Evolutionary conservation across 2,797 vertebrate genomes (phyloP), one percentile per base, ranked within the genome.

Genomic region (Halcyon smyrnensis): DNA sequence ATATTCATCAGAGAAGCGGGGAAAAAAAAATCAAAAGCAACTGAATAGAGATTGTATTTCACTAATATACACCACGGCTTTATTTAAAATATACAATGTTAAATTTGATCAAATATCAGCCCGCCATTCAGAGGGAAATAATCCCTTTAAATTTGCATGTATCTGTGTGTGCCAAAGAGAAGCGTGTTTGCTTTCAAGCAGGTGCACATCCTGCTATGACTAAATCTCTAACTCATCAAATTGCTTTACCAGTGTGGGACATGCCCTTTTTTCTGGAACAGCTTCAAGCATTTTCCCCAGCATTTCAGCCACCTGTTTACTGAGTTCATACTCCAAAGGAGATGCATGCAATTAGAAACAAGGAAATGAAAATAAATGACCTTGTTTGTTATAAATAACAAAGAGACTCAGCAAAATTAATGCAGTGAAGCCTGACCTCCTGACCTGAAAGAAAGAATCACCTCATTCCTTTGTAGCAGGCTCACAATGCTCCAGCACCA

Each of bases 311-410:
- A 98, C 98, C 98, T 98, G 98, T 98, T 98, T 98, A 96, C 97
- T 41, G 96, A 97, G 97, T 98, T 98, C 98, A 97, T 98, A 97
- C 97, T 98, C 92, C 37, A 88, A 96, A 97, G 97, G 95, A 96
- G 97, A 97, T 94, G 97, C 95, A 96, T 97, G 96, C 98, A 97
- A 97, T 98, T 98, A 98, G 97, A 98, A 98, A 97, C 97, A 97
- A 98, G 98, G 98, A 98, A 98, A 98, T 98, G 97, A 98, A 98
- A 98, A 98, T 98, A 98, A 98, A 98, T 98, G 98, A 97, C 96
- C 97, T 98, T 96, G 95, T 97, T 98, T 97, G 97, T 97, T 98
- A 98, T 98, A 97, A 97, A 97, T 97, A 97, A 98, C 97, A 98
- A 98, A 98, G 98, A 97, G 97, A 95, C 95, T 97, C 97, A 97